A percentile compares a stretch with the other conserved stretches of the same genome.
phyloP scores from a whole-genome alignment of 2,888 invertebrate genomes.

The Tachina fera region DNA sequence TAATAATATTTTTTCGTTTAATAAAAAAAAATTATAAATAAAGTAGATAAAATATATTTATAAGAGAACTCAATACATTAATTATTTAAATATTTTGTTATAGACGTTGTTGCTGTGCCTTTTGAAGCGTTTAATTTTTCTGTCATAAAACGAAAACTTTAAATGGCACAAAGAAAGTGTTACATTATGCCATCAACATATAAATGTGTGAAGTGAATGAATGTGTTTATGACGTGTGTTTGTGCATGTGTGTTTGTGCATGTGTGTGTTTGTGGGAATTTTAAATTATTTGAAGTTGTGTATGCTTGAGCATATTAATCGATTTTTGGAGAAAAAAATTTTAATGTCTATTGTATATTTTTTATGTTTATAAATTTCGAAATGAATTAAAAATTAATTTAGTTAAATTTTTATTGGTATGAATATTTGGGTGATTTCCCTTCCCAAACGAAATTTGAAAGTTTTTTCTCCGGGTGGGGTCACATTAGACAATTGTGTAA shows the following conservation, averaged over 20 bases:
- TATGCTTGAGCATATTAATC: not conserved
- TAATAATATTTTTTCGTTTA: not conserved
- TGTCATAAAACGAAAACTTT: constrained; percentile 30
- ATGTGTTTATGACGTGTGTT: not conserved
- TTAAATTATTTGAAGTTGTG: not conserved
- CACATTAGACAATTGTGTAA: too few species aligned
- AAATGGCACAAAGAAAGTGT: constrained; percentile 73
- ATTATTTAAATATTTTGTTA: constrained; percentile 27
- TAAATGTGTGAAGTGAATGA: not conserved
- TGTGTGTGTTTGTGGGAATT: not conserved
- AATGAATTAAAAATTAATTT: not conserved
- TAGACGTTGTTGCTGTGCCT: not conserved
- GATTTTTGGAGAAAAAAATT: too few species aligned
- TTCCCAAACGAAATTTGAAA: too few species aligned
- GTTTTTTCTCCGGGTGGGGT: too few species aligned
- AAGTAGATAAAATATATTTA: not conserved
- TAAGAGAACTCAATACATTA: constrained; percentile 53
- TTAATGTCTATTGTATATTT: too few species aligned
- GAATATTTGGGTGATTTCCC: not conserved
- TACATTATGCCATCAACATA: constrained; percentile 49
- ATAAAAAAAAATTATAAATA: not conserved
- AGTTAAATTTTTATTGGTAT: not conserved
- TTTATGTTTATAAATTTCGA: not conserved
- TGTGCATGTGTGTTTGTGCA: not conserved
- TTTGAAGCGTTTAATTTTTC: constrained; percentile 26